Base-by-base conservation (phyloP, 2,888 invertebrate genomes). In the Neocrepidodera transversa region DNA sequence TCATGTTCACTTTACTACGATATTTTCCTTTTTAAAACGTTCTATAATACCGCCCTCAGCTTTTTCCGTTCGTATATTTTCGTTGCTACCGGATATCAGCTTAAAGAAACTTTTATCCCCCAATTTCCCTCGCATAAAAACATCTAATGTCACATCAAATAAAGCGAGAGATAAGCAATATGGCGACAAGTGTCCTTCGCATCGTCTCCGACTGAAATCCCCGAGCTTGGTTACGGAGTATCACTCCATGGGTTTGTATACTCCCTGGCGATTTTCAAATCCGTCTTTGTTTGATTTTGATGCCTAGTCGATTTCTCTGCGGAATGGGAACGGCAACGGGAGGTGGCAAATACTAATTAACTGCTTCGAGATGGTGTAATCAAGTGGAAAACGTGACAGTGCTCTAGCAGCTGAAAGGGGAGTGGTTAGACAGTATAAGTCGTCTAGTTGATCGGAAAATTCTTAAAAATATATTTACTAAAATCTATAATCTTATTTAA, bases 261-360 rank as follows among this genome's bases (percentile, higher is more conserved):
- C 56, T 54, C 59, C 54, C 52, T 42, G 36, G 55, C 20, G 45
- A 59, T 59, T 49, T 50, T 11, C 10, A 56, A 62, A 48, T 51
- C 58, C 52, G 60, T 55, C 51, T 58, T 62, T 55, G 55, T 58
- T 58, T 62, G 62, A 57, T 57, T 59, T 43, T 55, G 51, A 50
- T 52, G 49, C 49, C 59, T 28, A 26, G 45, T 45, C 43, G 20
- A 43, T 52, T 53, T 54, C 45, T 17, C 51, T 47, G 26, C 45
- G 13, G 36, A 18, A 45, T 51, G 45, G 26, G 51, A 18, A 13
- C 17, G 32, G 20, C 42, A 52, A 18, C 43, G 49, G 45, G 26
- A 51, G 30, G 20, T 28, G 32, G 20, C 42, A 52, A 43, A 52
- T 52, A 43, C 30, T 52, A 43, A 52, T 52, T 43, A 52, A 52